Evolutionary conservation across 2,888 invertebrate species (phyloP).

Genomic region (Drosophila mercatorum): DNA sequence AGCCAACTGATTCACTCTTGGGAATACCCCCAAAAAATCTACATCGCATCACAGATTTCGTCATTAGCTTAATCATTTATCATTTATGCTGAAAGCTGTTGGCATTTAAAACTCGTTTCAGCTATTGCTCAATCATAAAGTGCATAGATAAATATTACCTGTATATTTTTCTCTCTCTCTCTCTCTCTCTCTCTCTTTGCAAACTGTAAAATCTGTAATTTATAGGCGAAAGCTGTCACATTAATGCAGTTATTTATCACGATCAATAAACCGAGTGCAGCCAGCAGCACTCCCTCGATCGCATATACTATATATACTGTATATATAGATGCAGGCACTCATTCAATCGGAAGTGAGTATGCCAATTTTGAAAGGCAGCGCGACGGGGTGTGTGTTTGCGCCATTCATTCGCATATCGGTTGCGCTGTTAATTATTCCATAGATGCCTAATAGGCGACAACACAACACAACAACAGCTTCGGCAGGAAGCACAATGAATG

Average conservation of each 20-base stretch:
- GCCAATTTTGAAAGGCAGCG: conserved; percentile 51
- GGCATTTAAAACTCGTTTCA: conserved; percentile 37
- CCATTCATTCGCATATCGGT: conserved; percentile 62
- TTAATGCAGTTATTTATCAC: conserved; percentile 78
- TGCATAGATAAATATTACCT: conserved; percentile 29
- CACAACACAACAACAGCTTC: conserved; percentile 16
- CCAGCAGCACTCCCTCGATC: conserved; percentile 45
- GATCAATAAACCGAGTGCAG: conserved; percentile 32
- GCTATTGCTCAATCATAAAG: conserved; percentile 39
- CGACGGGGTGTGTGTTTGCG: conserved; percentile 23
- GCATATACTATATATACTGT: not conserved
- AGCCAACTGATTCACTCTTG: conserved; percentile 12
- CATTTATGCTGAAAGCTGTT: not conserved
- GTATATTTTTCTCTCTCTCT: conserved; percentile 9
- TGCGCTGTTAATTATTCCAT: conserved; percentile 74
- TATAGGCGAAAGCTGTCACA: conserved; percentile 71
- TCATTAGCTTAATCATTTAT: conserved; percentile 3
- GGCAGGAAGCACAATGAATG: conserved; percentile 23
- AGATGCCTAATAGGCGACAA: conserved; percentile 64
- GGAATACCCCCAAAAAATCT: not conserved
- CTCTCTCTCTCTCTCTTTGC: not conserved
- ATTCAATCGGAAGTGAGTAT: conserved; percentile 66
- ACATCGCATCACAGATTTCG: not conserved
- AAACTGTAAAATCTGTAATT: conserved; percentile 59
- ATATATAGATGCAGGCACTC: conserved; percentile 33